Evolutionary conservation across 2,888 invertebrate genomes (phyloP), one percentile per base, ranked within the genome.

Genomic region (Tetranychus piercei): DNA sequence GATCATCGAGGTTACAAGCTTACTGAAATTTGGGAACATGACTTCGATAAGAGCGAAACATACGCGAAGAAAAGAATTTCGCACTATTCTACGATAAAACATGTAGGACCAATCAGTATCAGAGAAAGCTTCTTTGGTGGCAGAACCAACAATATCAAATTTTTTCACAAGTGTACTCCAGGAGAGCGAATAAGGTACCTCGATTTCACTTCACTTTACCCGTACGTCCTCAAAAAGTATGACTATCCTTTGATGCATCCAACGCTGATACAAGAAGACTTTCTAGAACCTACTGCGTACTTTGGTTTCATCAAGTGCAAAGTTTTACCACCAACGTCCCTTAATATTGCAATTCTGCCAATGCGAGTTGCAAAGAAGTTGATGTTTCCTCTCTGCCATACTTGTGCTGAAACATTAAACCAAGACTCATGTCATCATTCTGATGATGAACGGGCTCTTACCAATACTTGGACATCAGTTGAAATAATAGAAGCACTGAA

Each of bases 121-220:
- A 67, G 79, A 65, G 79, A 80, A 76, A 78, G 78, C n/a, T 80
- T 80, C 73, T 80, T 74, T 76, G 80, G 80, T 1, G 80, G 80
- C 0, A 44, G 80, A 55, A 80, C 79, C 1, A 79, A 79, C 74
- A 78, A 79, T 8, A 75, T 79, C 76, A 75, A 79, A 20, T 66
- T 81, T 18, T 78, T 78, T 71, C 75, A 78, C 70, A 77, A 79
- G 67, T 77, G 75, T 0, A 18, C 75, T 6, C 67, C 66, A 1
- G 43, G 44, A n/a, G 73, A 75, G 22, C 0, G n/a, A 15, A 76
- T 67, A 4, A 74, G 76, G 15, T 79, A 81, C 72, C 44, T 78
- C 6, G 80, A 80, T 71, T 78, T 80, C 45, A 78, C 77, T 0
- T 76, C 77, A 7, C 69, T 80, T 7, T 81, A 81, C 73, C 80